phyloP scores from a whole-genome alignment of 2,888 invertebrate genomes.

The Periphyllus acericola region DNA sequence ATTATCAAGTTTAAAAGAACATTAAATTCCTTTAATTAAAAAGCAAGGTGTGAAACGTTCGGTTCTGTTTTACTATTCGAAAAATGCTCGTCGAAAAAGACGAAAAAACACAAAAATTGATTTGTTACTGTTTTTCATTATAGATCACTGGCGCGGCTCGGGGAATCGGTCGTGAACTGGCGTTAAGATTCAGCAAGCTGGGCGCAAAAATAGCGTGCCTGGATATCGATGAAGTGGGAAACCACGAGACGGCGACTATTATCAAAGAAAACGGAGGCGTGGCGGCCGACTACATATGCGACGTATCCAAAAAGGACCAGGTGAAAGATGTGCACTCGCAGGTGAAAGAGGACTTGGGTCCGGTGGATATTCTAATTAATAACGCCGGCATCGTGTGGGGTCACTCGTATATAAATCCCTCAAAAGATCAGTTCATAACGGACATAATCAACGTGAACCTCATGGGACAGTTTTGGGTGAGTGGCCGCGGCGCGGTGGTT shows the following conservation, averaged over 20 bases:
- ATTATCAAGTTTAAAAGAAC: too few species aligned
- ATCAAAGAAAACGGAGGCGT: conserved; percentile 66
- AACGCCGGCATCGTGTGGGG: conserved; percentile 69
- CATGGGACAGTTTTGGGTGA: not conserved
- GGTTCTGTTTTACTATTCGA: too few species aligned
- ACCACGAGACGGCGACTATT: conserved; percentile 64
- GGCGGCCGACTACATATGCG: conserved; percentile 67
- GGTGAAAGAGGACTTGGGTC: conserved; percentile 68
- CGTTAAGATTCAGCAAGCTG: conserved; percentile 67
- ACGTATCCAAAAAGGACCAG: conserved; percentile 42
- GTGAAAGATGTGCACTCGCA: conserved; percentile 59
- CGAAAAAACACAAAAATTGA: too few species aligned
- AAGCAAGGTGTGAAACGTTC: too few species aligned
- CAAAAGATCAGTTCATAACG: not conserved
- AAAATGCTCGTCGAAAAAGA: too few species aligned
- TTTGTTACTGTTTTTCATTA: not conserved
- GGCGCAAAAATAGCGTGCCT: conserved; percentile 65
- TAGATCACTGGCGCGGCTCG: conserved; percentile 70
- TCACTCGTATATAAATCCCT: conserved; percentile 67
- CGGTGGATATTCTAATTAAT: conserved; percentile 69
- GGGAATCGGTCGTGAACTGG: conserved; percentile 69
- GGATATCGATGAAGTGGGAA: conserved; percentile 63
- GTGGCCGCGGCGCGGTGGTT: not conserved
- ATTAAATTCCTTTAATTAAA: too few species aligned
- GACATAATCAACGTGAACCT: not conserved